phyloP scores from a whole-genome alignment of 92 coral and sea anemone species.

The Paragorgia papillata region DNA sequence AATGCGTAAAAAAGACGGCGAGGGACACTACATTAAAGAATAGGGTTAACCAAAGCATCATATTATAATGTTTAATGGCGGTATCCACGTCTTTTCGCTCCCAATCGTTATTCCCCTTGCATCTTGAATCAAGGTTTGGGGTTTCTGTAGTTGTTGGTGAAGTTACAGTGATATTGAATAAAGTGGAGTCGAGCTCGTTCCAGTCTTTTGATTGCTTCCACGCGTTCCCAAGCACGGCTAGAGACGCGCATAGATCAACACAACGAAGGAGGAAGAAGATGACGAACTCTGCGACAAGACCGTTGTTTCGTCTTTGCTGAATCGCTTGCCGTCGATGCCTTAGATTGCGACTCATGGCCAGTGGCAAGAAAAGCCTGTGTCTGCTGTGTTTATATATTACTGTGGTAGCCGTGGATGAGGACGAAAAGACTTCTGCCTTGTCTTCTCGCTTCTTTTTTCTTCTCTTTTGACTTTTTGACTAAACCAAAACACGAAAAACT shows the following conservation, averaged over 20 bases:
- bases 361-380: too few species aligned
- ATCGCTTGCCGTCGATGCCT: not conserved
- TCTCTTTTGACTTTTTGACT: too few species aligned
- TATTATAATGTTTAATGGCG: slow-evolving; percentile 46
- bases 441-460: too few species aligned
- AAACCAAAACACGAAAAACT: too few species aligned
- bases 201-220: slow-evolving; percentile 19
- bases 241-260: slow-evolving; percentile 55
- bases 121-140: not conserved
- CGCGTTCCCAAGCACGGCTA: slow-evolving; percentile 26
- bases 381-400: too few species aligned
- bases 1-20: slow-evolving; percentile 68
- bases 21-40: slow-evolving; percentile 69
- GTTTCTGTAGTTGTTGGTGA: too few species aligned
- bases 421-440: too few species aligned
- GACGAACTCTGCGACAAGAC: slow-evolving; percentile 74
- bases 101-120: slow-evolving; percentile 26
- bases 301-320: slow-evolving; percentile 44
- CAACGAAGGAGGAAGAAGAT: slow-evolving; percentile 80
- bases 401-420: too few species aligned
- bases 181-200: not conserved
- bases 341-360: slow-evolving; percentile 10
- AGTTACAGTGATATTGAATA: not conserved
- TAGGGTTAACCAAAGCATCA: slow-evolving; percentile 60
- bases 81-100: slow-evolving; percentile 50